Evolutionary conservation across 2,888 invertebrate species (phyloP), one percentile per base, ranked within the genome.

Genomic region (Leucophenga maculata): DNA sequence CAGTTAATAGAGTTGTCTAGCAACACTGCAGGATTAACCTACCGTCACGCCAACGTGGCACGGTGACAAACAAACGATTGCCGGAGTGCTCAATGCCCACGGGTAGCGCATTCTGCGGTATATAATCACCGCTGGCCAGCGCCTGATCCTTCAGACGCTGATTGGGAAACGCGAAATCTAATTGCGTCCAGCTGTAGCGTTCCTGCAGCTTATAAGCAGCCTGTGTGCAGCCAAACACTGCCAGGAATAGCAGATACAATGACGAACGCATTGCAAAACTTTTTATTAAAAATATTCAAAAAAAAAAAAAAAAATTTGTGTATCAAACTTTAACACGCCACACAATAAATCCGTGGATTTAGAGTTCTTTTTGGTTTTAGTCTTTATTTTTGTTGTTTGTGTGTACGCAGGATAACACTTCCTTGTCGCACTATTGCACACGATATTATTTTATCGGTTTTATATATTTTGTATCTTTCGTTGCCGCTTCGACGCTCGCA

Each of bases 41-140:
- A 95, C 95, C 95, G 87, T 91, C 89, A 75, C 90, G 90, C 95
- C 95, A 95, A 79, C 96, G 91, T 0, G 96, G 96, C 1, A 95
- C 93, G 11, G 93, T 92, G 26, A 96, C 92, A 86, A 95, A 96
- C n/a, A 96, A 90, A 77, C 94, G 95, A 84, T 94, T 93, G 73
- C 90, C 91, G 93, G 93, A 95, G 71, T 94, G 90, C 86, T 96
- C 95, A 32, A 96, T 92, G 20, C 95, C 96, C 1, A 95, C 94
- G 0, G 95, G 95, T 1, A 95, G 89, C 66, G 92, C 94, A 84
- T 95, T 95, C 83, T 94, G 93, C 0, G 94, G 94, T 11, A 93
- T 91, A 75, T 92, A 93, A 60, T 92, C 91, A 6, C 93, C 93
- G 0, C 90, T 91, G 50, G 90, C 86, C 9, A 94, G 87, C 0